Evolutionary conservation across 2,888 invertebrate genomes (phyloP).

Genomic region (Agonopterix arenella): DNA sequence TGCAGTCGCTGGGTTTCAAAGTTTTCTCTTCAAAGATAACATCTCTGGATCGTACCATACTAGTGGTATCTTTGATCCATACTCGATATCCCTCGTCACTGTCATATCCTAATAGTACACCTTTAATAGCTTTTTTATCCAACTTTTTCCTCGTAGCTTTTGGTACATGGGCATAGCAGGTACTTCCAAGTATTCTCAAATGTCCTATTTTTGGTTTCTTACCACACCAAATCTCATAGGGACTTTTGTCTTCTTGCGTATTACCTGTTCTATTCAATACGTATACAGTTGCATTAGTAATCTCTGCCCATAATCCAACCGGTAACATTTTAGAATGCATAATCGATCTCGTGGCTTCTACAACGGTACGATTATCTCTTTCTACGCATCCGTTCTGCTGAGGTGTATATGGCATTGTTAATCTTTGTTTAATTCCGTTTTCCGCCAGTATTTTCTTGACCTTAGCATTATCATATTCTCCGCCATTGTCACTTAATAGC

Average conservation of each 20-base stretch:
- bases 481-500: no score
- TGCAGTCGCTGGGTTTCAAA: no score
- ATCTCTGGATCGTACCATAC: no score
- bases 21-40: no score
- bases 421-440: neutral
- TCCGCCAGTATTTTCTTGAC: conserved; percentile 1
- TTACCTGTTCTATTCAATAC: neutral
- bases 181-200: neutral
- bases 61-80: no score
- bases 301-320: neutral
- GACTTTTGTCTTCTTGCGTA: no score
- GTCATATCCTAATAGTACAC: no score
- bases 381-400: neutral
- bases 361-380: neutral
- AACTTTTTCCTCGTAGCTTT: neutral
- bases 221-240: neutral
- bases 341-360: neutral
- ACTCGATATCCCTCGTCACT: no score
- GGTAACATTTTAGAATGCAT: neutral
- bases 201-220: neutral
- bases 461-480: neutral
- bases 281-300: neutral
- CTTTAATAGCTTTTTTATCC: no score
- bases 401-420: neutral
- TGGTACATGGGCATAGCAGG: neutral